A percentile compares a stretch with the other conserved stretches of the same genome.
Conservation (phyloP, 2,113 vertebrate species). For the Promerops cafer region DNA sequence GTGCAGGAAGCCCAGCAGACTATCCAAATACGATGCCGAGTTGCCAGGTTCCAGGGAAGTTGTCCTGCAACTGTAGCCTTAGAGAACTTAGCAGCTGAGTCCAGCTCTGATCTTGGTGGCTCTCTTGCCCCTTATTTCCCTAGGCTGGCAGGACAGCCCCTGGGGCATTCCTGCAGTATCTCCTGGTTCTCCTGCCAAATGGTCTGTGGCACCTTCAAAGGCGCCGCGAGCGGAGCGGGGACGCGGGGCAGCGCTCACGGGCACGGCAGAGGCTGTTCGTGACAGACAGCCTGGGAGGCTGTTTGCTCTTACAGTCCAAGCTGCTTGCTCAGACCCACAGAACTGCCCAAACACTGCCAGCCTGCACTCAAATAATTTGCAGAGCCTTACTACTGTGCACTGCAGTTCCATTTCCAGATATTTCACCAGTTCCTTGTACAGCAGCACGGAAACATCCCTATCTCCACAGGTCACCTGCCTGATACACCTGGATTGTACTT, state of each 20-base stretch:
- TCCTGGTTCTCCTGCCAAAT: not conserved
- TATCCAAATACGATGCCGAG: not conserved
- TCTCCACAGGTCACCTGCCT: not conserved
- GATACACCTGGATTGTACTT: not conserved
- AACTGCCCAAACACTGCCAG: not conserved
- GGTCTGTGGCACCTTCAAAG: not conserved
- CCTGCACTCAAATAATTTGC: not conserved
- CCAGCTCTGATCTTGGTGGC: not conserved
- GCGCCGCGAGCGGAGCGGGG: rapidly evolving
- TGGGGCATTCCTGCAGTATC: conserved; percentile 1
- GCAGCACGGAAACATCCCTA: not conserved
- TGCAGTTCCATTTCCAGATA: not conserved
- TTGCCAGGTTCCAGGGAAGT: not conserved
- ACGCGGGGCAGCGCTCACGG: not conserved
- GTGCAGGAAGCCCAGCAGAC: conserved; percentile 41
- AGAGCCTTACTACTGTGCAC: not conserved
- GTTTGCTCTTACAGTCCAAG: not conserved
- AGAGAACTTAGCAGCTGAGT: not conserved
- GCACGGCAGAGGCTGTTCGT: not conserved
- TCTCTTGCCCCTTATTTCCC: not conserved
- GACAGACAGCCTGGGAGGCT: not conserved
- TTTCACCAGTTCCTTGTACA: not conserved
- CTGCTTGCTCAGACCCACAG: not conserved
- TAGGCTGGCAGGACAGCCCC: not conserved
- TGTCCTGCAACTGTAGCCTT: not conserved